Base-by-base conservation (phyloP, 2,888 invertebrate genomes). In the Cryptus viduatorius region DNA sequence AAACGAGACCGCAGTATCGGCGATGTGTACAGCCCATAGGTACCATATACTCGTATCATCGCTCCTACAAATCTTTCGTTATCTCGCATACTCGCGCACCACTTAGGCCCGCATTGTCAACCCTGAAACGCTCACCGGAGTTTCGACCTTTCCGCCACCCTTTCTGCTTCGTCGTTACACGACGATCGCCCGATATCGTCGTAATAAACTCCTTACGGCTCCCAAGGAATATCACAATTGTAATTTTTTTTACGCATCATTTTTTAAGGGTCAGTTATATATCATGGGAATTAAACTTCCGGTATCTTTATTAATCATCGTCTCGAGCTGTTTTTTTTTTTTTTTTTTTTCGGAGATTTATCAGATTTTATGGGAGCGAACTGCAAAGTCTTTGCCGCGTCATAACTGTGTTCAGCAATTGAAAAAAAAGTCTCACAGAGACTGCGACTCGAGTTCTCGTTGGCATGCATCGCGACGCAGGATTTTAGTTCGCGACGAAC, bases 1-100 rank as follows among this genome's bases (percentile, higher is more conserved):
- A 84, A 84, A 81, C 84, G 84, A 69, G 79, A 82, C 59, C 82
- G 65, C 64, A 59, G 71, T 84, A 61, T 42, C 68, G 75, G 71
- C 65, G 75, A 29, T 16, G 19, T 67, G 37, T 56, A 24, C 19
- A 48, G 59, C 44, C 29, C 65, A 73, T 75, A 37, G 5, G 37
- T 37, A 56, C 50, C 14, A 59, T 56, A 46, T 73, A 56, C 75
- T 64, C 75, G 78, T 84, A 69, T 82, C 82, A 82, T 79, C 82
- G 71, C 82, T 65, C 84, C 56, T 82, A 59, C 78, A 65, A 71
- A 75, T 72, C 78, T 65, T 75, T 79, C 65, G 79, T 59, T 82
- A 79, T 82, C 84, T 72, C 67, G 48, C 67, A 61, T 77, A 68
- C 80, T 61, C 73, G 61, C 68, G 61, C 68, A 61, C 76, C 78